A percentile compares a stretch with the other conserved stretches of the same genome.
Evolutionary conservation across 2,113 vertebrate genomes (phyloP).

Genomic region (Sapayoa aenigma): DNA sequence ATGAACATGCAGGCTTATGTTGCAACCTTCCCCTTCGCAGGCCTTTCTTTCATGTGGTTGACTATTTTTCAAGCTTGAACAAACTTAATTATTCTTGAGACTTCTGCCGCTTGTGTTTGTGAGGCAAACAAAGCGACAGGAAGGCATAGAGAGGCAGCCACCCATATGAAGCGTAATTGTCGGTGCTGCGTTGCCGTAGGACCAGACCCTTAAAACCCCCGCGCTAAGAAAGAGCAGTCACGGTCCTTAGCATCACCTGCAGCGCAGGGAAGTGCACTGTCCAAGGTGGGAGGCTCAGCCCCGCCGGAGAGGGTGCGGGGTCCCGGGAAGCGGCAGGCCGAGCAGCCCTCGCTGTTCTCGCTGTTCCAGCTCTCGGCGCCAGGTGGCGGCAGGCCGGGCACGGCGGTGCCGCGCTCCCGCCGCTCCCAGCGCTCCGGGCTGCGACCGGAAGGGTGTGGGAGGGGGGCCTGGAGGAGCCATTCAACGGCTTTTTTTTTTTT

Average conservation of each 20-base stretch:
- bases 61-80: neutral
- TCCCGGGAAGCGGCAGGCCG: too few relatives aligned
- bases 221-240: too few relatives aligned
- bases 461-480: neutral
- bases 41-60: neutral
- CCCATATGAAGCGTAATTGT: neutral
- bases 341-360: too few relatives aligned
- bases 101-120: neutral
- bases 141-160: neutral
- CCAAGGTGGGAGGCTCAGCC: neutral
- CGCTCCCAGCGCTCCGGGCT: neutral
- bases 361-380: too few relatives aligned
- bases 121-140: neutral
- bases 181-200: rapidly evolving
- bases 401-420: too few relatives aligned
- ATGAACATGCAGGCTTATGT: neutral
- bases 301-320: neutral
- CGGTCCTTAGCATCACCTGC: neutral
- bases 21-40: neutral
- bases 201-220: neutral
- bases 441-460: conserved; percentile 35
- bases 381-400: too few relatives aligned
- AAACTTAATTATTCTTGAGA: neutral
- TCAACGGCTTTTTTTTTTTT: neutral
- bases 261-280: rapidly evolving